Conservation (phyloP, 2,888 invertebrate genomes). For the Eupithecia insigniata region DNA sequence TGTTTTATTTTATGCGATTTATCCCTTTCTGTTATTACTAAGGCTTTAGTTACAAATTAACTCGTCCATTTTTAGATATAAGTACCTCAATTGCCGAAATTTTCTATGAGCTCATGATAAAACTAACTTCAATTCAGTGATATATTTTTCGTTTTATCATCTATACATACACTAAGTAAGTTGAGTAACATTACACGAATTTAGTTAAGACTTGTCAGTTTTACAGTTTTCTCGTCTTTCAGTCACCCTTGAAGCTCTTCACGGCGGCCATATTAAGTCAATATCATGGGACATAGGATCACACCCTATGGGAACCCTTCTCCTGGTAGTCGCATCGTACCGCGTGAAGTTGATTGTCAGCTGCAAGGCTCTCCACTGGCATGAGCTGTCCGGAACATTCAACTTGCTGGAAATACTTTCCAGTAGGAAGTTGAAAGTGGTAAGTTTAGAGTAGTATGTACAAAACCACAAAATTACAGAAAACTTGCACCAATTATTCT, state of each 20-base stretch:
- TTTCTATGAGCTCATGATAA: too few relatives aligned
- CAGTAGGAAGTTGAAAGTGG: conserved; percentile 82
- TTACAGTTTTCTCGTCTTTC: conserved; percentile 18
- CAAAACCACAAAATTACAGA: background rate
- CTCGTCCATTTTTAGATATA: background rate
- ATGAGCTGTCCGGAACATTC: conserved; percentile 84
- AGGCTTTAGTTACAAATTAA: background rate
- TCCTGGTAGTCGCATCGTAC: conserved; percentile 84
- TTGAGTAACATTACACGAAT: background rate
- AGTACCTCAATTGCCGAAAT: too few relatives aligned
- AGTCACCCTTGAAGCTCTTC: conserved; percentile 88
- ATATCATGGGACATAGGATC: conserved; percentile 86
- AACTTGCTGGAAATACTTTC: conserved; percentile 84
- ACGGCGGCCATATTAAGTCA: conserved; percentile 82
- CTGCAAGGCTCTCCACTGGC: conserved; percentile 86
- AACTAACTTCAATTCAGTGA: too few relatives aligned
- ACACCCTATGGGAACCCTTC: conserved; percentile 79
- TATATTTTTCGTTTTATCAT: too few relatives aligned
- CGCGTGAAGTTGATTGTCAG: conserved; percentile 87
- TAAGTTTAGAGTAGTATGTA: conserved; percentile 61
- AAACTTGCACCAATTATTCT: background rate
- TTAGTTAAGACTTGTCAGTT: background rate
- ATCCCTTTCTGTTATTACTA: background rate
- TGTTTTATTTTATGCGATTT: background rate
- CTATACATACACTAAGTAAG: too few relatives aligned